phyloP scores from a whole-genome alignment of 2,113 vertebrate species.

The Saguinus midas region DNA sequence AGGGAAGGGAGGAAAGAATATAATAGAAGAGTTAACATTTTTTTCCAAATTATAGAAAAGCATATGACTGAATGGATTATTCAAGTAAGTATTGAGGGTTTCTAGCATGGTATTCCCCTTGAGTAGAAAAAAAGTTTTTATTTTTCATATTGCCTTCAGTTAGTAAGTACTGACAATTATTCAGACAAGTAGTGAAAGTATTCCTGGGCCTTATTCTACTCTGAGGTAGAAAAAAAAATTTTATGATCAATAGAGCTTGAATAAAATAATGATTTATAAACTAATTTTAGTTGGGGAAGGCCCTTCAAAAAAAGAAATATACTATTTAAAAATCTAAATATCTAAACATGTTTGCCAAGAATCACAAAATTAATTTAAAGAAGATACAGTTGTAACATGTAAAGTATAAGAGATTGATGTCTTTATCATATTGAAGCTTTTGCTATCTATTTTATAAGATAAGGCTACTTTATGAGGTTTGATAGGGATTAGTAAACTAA shows the following conservation, averaged over 20 bases:
- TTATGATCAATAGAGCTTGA: not conserved
- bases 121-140: not conserved
- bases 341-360: not conserved
- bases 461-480: not conserved
- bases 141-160: not conserved
- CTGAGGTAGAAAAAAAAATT: not conserved
- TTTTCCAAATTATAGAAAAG: not conserved
- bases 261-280: constrained; percentile 31
- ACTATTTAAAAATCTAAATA: not conserved
- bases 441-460: not conserved
- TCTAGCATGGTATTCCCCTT: not conserved
- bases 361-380: not conserved
- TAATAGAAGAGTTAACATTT: not conserved
- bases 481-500: constrained; percentile 7
- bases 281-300: not conserved
- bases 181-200: not conserved
- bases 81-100: not conserved
- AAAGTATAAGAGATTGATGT: not conserved
- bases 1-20: not conserved
- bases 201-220: not conserved
- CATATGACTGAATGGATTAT: not conserved
- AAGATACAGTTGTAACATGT: not conserved
- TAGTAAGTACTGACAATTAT: not conserved
- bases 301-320: not conserved
- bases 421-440: not conserved